Conservation (phyloP, 2,888 invertebrate genomes). For the Tachystola acroxantha region DNA sequence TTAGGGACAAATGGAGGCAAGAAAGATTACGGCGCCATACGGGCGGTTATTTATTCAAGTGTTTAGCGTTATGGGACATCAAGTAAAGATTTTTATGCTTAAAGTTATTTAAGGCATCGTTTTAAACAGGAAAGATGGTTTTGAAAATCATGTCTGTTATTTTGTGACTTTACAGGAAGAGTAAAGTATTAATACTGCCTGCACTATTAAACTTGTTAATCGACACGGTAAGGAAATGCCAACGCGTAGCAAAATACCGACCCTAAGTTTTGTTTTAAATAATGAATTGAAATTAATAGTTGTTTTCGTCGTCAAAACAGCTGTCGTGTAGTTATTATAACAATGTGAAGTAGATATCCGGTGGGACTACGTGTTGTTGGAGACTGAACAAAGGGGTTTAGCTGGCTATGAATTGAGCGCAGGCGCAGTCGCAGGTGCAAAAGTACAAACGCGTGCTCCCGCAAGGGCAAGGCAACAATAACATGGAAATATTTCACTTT, state of each 20-base stretch:
- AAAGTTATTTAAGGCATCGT: conserved; percentile 46
- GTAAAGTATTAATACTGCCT: conserved; percentile 9
- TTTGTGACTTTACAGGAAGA: conserved; percentile 18
- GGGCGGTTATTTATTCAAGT: conserved; percentile 47
- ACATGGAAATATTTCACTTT: conserved; percentile 9
- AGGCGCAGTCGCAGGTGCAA: conserved; percentile 15
- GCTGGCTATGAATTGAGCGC: neutral
- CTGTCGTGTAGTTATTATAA: conserved; percentile 1
- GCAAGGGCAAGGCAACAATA: conserved; percentile 5
- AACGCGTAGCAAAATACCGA: too few species aligned
- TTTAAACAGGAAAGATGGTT: conserved; percentile 42
- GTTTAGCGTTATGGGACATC: conserved; percentile 50
- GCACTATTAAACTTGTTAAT: neutral
- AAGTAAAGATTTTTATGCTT: conserved; percentile 44
- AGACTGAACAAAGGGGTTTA: neutral
- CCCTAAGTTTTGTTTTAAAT: too few species aligned
- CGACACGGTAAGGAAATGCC: too few species aligned
- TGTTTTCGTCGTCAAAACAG: too few species aligned
- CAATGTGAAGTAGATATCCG: conserved; percentile 2
- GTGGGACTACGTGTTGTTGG: neutral
- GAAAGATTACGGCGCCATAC: conserved; percentile 27
- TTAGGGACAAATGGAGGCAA: conserved; percentile 10
- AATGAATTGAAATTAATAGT: too few species aligned
- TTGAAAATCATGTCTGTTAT: conserved; percentile 24
- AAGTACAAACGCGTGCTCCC: conserved; percentile 8